A percentile compares a stretch with the other conserved stretches of the same genome.
These are phyloP conservation scores for Octodonta nipae DNA, from an alignment of 2,888 invertebrate genomes.

Conservation along the genomic window DNA sequence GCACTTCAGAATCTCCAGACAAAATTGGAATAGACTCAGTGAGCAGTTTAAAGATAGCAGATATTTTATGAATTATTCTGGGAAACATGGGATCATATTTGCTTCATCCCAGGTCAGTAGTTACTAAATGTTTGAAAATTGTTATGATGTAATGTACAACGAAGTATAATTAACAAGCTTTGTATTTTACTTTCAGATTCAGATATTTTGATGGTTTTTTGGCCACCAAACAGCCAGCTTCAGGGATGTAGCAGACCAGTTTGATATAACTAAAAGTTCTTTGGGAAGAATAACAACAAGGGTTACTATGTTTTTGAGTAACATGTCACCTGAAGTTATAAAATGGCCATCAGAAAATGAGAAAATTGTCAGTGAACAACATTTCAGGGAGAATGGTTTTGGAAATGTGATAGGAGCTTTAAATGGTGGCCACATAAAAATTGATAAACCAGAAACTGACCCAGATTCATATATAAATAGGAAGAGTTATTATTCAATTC, in stretches of 20 bases:
- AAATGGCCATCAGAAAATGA: constrained; percentile 4
- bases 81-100: too few relatives aligned
- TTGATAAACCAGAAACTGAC: constrained; percentile 7
- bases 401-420: constrained; percentile 10
- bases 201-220: neutral
- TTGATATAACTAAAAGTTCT: constrained; percentile 3
- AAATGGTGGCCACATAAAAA: constrained; percentile 11
- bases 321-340: constrained; percentile 1
- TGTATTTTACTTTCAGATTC: too few relatives aligned
- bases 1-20: too few relatives aligned
- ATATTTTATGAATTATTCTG: too few relatives aligned
- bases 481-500: constrained; percentile 8
- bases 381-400: constrained; percentile 6
- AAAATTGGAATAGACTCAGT: too few relatives aligned
- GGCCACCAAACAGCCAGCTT: constrained; percentile 1
- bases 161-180: neutral
- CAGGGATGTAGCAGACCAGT: constrained; percentile 4
- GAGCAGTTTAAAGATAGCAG: too few relatives aligned
- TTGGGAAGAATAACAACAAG: neutral
- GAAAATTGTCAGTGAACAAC: neutral
- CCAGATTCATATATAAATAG: constrained; percentile 8
- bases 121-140: too few relatives aligned
- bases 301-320: constrained; percentile 2
- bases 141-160: too few relatives aligned
- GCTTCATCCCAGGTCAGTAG: too few relatives aligned